Conservation (phyloP, 2,113 vertebrate species). For the Lepisosteus osseus region DNA sequence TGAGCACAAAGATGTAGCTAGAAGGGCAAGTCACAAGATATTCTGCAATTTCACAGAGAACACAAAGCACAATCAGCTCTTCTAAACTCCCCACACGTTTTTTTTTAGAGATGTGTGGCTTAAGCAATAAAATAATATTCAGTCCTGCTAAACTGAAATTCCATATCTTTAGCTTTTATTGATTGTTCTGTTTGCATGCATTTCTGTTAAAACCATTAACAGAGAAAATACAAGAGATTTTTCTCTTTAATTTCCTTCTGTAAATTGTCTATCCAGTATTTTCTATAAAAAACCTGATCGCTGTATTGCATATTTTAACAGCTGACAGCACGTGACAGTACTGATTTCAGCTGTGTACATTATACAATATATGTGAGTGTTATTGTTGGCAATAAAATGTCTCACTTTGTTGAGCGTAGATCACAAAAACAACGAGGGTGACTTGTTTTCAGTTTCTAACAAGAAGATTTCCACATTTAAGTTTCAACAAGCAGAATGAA, state of each 20-base stretch:
- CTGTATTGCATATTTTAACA: no score
- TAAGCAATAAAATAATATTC: neutral
- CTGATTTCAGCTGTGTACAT: no score
- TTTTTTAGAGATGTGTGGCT: neutral
- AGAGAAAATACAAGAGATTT: neutral
- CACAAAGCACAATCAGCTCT: neutral
- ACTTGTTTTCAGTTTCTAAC: no score
- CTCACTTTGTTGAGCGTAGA: no score
- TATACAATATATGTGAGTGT: no score
- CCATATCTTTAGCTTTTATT: constrained; percentile 2
- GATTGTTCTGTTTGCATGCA: neutral
- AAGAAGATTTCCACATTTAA: no score
- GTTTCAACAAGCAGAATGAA: no score
- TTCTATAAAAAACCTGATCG: neutral
- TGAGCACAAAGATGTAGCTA: neutral
- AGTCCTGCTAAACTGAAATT: neutral
- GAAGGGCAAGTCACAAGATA: neutral
- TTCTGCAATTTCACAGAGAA: neutral
- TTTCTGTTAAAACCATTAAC: neutral
- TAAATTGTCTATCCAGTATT: neutral
- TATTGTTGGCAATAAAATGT: no score
- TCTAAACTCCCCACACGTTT: neutral
- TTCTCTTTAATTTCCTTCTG: neutral
- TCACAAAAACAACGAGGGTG: no score
- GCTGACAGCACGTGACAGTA: no score